phyloP scores from a whole-genome alignment of 2,113 vertebrate genomes.

The Hemibagrus wyckioides region DNA sequence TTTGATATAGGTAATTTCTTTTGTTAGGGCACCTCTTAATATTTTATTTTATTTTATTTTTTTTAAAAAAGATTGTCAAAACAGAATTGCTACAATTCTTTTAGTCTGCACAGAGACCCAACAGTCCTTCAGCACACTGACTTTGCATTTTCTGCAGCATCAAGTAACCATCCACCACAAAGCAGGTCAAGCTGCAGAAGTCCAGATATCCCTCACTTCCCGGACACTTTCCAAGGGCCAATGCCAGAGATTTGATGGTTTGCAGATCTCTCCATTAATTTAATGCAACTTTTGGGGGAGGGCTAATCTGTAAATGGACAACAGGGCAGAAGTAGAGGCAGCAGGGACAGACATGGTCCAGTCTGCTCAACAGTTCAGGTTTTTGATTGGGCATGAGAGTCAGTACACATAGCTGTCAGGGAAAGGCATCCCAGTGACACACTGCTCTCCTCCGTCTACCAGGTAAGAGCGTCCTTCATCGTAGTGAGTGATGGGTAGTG shows the following conservation, averaged over 20 bases:
- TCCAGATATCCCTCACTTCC: constrained; percentile 54
- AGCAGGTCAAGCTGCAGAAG: constrained; percentile 46
- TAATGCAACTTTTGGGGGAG: constrained; percentile 47
- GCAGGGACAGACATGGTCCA: constrained; percentile 50
- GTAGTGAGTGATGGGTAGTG: constrained; percentile 88
- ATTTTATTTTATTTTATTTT: constrained; percentile 13
- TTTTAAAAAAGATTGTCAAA: constrained; percentile 68
- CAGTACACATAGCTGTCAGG: constrained; percentile 88
- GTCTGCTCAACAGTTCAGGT: constrained; percentile 58
- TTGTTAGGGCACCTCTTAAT: constrained; percentile 50
- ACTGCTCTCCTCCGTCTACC: constrained; percentile 84
- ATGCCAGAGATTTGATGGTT: constrained; percentile 39
- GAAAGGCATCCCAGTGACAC: constrained; percentile 78
- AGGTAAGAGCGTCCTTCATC: constrained; percentile 84
- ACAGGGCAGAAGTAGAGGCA: constrained; percentile 55
- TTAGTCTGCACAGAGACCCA: constrained; percentile 59
- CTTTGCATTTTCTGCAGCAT: constrained; percentile 57
- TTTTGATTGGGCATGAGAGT: constrained; percentile 50
- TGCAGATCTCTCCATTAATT: constrained; percentile 55
- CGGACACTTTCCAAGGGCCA: constrained; percentile 24
- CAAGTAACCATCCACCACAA: constrained; percentile 39
- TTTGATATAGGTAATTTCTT: constrained; percentile 35
- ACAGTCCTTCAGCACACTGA: constrained; percentile 54
- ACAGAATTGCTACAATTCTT: constrained; percentile 65
- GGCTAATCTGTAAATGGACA: constrained; percentile 57